These are phyloP conservation scores for Ornithoptera priamus DNA, from an alignment of 2,888 invertebrate species.

Conservation along the genomic window DNA sequence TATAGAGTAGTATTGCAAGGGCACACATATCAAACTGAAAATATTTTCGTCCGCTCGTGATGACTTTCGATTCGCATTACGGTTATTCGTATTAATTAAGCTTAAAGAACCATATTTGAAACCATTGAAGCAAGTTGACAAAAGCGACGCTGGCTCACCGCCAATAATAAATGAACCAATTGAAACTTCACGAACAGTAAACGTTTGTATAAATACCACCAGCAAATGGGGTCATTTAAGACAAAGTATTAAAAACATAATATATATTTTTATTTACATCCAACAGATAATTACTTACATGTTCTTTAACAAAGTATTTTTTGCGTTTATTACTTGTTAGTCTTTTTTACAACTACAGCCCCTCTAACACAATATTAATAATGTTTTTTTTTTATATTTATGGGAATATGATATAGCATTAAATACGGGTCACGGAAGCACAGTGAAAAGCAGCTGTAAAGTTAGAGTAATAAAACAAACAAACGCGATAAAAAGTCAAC, in stretches of 20 bases:
- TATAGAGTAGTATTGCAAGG: too few relatives aligned
- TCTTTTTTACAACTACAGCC: too few relatives aligned
- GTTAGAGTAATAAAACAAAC: too few relatives aligned
- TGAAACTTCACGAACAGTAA: conserved; percentile 36
- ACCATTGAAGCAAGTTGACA: conserved; percentile 58
- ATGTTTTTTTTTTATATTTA: too few relatives aligned
- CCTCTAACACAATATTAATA: too few relatives aligned
- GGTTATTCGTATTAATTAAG: conserved; percentile 32
- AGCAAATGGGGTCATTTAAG: conserved; percentile 23
- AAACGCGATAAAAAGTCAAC: too few relatives aligned
- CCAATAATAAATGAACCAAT: conserved; percentile 56
- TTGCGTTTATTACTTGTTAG: too few relatives aligned
- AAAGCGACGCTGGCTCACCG: conserved; percentile 49
- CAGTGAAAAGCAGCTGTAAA: too few relatives aligned
- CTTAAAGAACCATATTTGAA: conserved; percentile 41
- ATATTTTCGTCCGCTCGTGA: too few relatives aligned
- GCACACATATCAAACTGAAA: too few relatives aligned
- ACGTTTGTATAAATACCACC: conserved; percentile 26
- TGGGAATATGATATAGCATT: too few relatives aligned
- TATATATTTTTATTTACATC: neutral
- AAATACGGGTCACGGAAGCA: too few relatives aligned
- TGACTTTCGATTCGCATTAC: conserved; percentile 11
- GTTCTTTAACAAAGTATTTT: neutral
- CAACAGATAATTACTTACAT: neutral
- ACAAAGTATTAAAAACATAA: neutral